Percentiles rank a stretch among this genome's conserved stretches.
Evolutionary conservation across 1,140 invertebrate genomes (phyloP).

Genomic region (Octopus bimaculoides): DNA sequence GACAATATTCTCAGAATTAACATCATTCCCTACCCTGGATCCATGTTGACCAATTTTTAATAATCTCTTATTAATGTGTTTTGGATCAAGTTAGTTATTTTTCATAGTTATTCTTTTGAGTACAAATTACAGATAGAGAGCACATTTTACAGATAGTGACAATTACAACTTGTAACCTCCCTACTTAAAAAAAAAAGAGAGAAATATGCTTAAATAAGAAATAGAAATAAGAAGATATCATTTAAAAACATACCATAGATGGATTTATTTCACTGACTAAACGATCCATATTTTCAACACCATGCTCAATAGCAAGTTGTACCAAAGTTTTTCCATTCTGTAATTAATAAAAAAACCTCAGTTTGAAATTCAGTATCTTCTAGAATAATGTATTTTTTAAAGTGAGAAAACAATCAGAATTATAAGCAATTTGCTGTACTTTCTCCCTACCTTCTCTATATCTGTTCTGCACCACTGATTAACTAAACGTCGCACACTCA

Average conservation of each 20-base stretch:
- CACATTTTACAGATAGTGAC: too few species aligned
- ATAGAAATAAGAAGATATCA: too few species aligned
- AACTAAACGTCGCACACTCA: conserved; percentile 38
- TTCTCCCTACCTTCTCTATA: conserved; percentile 31
- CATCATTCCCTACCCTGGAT: too few species aligned
- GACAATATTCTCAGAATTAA: too few species aligned
- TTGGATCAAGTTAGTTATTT: too few species aligned
- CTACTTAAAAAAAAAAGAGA: too few species aligned
- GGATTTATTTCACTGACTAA: conserved; percentile 39
- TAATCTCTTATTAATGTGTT: too few species aligned
- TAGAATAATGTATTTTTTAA: background rate
- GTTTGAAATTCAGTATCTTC: background rate
- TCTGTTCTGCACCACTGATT: conserved; percentile 43
- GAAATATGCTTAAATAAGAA: too few species aligned
- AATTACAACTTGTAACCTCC: too few species aligned
- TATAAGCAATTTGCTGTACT: background rate
- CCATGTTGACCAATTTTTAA: too few species aligned
- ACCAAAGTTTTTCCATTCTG: conserved; percentile 39
- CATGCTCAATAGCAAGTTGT: conserved; percentile 36
- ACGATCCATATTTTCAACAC: conserved; percentile 40
- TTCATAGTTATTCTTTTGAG: too few species aligned
- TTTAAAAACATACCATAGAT: conserved; percentile 36
- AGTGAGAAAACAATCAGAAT: background rate
- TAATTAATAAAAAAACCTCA: conserved; percentile 1
- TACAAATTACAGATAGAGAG: too few species aligned